Evolutionary conservation across 2,888 invertebrate species (phyloP).

Genomic region (Latrodectus hesperus): DNA sequence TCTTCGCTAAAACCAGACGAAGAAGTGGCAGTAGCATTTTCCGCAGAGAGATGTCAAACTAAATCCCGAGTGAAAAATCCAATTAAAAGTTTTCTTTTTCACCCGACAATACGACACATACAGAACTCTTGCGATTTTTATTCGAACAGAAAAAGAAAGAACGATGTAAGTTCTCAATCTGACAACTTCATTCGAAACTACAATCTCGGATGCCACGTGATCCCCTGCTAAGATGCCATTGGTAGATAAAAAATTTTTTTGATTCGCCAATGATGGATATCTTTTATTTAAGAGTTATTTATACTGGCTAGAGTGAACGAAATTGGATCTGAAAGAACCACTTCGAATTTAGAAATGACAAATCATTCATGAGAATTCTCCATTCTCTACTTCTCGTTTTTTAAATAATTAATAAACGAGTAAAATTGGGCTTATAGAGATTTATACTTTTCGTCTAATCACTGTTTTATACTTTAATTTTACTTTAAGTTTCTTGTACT

Average conservation of each 20-base stretch:
- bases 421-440: no score
- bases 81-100: constrained; percentile 40
- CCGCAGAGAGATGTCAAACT: constrained; percentile 42
- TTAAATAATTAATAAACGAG: no score
- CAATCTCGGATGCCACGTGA: neutral
- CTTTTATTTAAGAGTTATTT: no score
- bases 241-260: neutral
- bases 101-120: neutral
- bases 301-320: no score
- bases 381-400: no score
- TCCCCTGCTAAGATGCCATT: neutral
- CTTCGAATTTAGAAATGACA: no score
- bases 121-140: neutral
- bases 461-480: no score
- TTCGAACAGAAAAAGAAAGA: neutral
- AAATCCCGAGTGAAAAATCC: constrained; percentile 51
- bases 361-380: no score
- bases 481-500: no score
- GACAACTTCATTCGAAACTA: constrained; percentile 5
- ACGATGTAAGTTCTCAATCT: neutral
- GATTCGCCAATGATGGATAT: no score
- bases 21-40: constrained; percentile 1
- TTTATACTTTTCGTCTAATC: no score
- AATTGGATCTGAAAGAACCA: no score
- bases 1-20: neutral